Percentiles rank a stretch among this genome's conserved stretches.
Evolutionary conservation across 2,113 vertebrate genomes (phyloP).

Genomic region (Oryzias celebensis): DNA sequence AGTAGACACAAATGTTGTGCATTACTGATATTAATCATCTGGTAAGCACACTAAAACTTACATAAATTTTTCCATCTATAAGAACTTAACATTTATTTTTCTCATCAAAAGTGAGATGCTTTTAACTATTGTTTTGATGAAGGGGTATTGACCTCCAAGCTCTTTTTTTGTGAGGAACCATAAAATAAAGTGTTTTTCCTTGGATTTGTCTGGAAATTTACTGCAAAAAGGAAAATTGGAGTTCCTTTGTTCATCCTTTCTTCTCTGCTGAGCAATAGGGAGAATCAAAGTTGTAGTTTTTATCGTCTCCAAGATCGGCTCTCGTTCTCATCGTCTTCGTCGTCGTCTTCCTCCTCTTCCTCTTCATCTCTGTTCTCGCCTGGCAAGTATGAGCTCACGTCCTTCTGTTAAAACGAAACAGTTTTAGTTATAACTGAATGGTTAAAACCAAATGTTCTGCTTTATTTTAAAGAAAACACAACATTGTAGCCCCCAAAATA

Average conservation of each 20-base stretch:
- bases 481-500: too few species aligned
- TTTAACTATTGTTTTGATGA: constrained; percentile 57
- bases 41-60: constrained; percentile 73
- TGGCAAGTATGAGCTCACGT: constrained; percentile 86
- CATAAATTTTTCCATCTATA: constrained; percentile 50
- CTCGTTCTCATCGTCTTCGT: constrained; percentile 94
- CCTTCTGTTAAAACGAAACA: constrained; percentile 76
- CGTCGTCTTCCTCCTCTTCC: constrained; percentile 88
- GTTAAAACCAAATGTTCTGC: too few species aligned
- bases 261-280: background rate
- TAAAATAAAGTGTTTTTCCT: constrained; percentile 45
- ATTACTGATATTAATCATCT: constrained; percentile 73
- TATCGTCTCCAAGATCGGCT: constrained; percentile 98
- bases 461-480: too few species aligned
- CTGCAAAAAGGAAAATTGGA: constrained; percentile 37
- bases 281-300: constrained; percentile 28
- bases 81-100: constrained; percentile 62
- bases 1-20: constrained; percentile 80
- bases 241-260: constrained; percentile 23
- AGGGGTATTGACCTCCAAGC: constrained; percentile 49
- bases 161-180: constrained; percentile 37
- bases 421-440: too few species aligned
- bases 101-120: constrained; percentile 77
- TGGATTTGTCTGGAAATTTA: constrained; percentile 51
- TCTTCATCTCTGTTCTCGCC: constrained; percentile 83